Percentiles rank a stretch among this genome's conserved stretches.
Conservation (phyloP, 2,888 invertebrate species). For the Drosophila kanekoi region DNA sequence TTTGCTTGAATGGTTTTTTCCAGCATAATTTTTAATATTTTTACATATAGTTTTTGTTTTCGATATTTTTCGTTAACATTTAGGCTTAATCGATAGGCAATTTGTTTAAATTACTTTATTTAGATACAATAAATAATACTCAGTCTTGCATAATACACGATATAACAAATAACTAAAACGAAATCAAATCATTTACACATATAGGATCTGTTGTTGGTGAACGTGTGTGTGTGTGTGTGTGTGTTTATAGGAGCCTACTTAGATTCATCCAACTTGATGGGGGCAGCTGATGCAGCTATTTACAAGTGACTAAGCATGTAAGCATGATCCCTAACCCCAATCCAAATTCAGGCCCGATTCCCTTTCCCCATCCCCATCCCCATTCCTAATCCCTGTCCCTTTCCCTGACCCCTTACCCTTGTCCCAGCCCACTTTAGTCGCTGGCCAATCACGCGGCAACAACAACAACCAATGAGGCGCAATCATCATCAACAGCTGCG, state of each 20-base stretch:
- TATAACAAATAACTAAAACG: slow-evolving; percentile 70
- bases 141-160: slow-evolving; percentile 75
- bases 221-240: slow-evolving; percentile 19
- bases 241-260: slow-evolving; percentile 31
- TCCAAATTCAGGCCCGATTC: slow-evolving; percentile 1
- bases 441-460: slow-evolving; percentile 79
- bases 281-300: slow-evolving; percentile 54
- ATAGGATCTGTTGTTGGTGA: slow-evolving; percentile 22
- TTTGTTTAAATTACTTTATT: slow-evolving; percentile 58
- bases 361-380: slow-evolving; percentile 10
- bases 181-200: slow-evolving; percentile 41
- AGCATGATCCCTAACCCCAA: slow-evolving; percentile 36
- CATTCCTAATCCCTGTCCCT: not conserved
- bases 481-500: slow-evolving; percentile 76
- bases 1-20: slow-evolving; percentile 27
- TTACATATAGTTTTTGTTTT: slow-evolving; percentile 12
- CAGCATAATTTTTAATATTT: slow-evolving; percentile 32
- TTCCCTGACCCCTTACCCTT: not conserved
- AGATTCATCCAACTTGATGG: slow-evolving; percentile 28
- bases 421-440: slow-evolving; percentile 27
- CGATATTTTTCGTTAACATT: slow-evolving; percentile 52
- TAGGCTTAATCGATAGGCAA: slow-evolving; percentile 68
- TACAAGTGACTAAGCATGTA: slow-evolving; percentile 71
- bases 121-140: slow-evolving; percentile 74
- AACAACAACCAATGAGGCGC: slow-evolving; percentile 74